These are phyloP conservation scores for Halesus radiatus DNA, from an alignment of 1,140 invertebrate species.

Conservation along the genomic window DNA sequence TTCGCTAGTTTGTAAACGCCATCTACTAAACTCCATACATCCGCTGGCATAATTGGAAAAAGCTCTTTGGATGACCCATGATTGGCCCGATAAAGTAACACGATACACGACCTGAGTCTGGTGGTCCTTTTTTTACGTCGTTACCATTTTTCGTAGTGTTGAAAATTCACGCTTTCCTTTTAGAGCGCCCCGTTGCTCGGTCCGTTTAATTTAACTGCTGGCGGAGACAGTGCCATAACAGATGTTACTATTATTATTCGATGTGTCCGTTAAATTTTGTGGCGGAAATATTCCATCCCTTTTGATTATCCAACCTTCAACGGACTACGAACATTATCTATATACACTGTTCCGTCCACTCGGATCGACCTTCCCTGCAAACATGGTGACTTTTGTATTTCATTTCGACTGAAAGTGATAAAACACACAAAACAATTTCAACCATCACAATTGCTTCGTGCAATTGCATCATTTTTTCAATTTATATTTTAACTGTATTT, in stretches of 20 bases:
- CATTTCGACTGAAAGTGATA: too few species aligned
- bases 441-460: neutral
- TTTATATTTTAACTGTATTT: too few species aligned
- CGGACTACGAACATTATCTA: neutral
- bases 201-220: constrained; percentile 34
- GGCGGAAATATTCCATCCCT: constrained; percentile 27
- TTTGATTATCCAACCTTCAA: constrained; percentile 20
- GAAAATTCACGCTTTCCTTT: constrained; percentile 37
- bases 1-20: constrained; percentile 52
- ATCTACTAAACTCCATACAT: constrained; percentile 36
- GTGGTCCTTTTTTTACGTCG: constrained; percentile 13
- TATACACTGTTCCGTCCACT: too few species aligned
- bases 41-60: constrained; percentile 48
- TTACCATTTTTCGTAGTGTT: constrained; percentile 31
- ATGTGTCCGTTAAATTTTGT: constrained; percentile 34
- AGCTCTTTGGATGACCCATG: constrained; percentile 49
- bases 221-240: constrained; percentile 26
- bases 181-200: constrained; percentile 17
- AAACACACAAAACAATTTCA: too few species aligned
- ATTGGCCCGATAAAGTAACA: constrained; percentile 53
- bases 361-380: too few species aligned
- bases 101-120: constrained; percentile 36
- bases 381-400: too few species aligned
- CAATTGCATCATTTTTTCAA: too few species aligned
- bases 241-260: constrained; percentile 40